Conservation (phyloP, 2,797 vertebrate genomes). For the Sebastes elongatus region DNA sequence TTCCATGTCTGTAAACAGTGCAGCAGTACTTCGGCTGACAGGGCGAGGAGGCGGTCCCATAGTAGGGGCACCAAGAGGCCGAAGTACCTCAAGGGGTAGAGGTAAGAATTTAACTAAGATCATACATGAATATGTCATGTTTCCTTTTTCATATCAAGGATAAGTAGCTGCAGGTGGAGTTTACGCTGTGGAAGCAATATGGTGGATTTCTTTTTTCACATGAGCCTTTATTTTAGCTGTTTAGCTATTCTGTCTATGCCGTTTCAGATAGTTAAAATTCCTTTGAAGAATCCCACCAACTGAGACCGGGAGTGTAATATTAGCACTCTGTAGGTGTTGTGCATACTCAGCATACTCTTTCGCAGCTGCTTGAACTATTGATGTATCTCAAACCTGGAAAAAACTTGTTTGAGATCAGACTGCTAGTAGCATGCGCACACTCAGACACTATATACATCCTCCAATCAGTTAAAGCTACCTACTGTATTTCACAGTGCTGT, state of each 20-base stretch:
- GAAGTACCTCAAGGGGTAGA: constrained; percentile 98
- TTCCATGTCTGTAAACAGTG: constrained; percentile 99
- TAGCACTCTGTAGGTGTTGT: constrained; percentile 16
- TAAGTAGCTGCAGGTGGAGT: neutral
- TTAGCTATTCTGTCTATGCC: neutral
- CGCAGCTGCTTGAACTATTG: constrained; percentile 23
- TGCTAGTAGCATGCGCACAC: neutral
- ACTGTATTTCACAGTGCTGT: neutral
- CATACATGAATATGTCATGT: neutral
- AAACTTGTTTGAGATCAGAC: neutral
- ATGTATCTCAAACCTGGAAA: neutral
- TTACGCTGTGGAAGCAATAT: neutral
- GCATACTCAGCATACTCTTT: constrained; percentile 23
- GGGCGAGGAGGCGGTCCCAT: constrained; percentile 93
- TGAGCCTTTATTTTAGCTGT: neutral
- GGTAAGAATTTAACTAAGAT: constrained; percentile 81
- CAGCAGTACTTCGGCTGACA: constrained; percentile 94
- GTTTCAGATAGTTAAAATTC: constrained; percentile 29
- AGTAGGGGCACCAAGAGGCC: constrained; percentile 93
- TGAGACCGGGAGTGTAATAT: constrained; percentile 27
- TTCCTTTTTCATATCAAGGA: neutral
- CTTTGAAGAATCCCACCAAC: constrained; percentile 27
- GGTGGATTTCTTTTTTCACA: neutral
- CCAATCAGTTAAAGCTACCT: neutral
- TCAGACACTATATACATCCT: neutral